Percentiles rank a stretch among this genome's conserved stretches.
These are phyloP conservation scores for Glareola pratincola DNA, from an alignment of 2,113 vertebrate genomes.

Conservation along the genomic window DNA sequence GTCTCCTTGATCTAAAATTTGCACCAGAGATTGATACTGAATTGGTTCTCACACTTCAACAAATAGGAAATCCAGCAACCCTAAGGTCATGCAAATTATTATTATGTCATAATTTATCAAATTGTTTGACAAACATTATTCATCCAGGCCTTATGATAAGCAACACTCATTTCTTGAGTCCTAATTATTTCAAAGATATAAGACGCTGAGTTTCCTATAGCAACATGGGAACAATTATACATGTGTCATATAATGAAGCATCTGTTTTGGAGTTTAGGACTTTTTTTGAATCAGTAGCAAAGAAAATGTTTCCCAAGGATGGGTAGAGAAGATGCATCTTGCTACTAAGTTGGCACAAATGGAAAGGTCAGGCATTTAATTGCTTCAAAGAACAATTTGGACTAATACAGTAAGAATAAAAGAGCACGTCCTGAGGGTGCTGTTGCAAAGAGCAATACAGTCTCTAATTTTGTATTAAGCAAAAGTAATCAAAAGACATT, in stretches of 20 bases:
- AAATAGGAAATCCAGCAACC: not conserved
- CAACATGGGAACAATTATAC: slow-evolving; percentile 27
- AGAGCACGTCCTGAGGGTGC: not conserved
- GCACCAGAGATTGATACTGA: not conserved
- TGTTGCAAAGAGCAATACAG: not conserved
- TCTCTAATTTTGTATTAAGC: not conserved
- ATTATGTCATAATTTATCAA: not conserved
- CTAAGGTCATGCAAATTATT: not conserved
- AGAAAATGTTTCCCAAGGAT: not conserved
- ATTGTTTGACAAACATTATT: not conserved
- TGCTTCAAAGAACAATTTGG: slow-evolving; percentile 14
- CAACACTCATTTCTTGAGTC: not conserved
- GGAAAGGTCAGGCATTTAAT: slow-evolving; percentile 22
- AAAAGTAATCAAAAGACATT: slow-evolving; percentile 37
- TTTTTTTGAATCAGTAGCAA: not conserved
- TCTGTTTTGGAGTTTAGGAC: not conserved
- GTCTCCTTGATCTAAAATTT: not conserved
- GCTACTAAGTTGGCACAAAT: slow-evolving; percentile 12
- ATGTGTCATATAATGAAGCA: slow-evolving; percentile 13
- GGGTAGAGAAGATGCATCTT: not conserved
- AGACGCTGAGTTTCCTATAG: not conserved
- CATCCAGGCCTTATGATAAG: not conserved
- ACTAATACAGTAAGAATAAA: slow-evolving; percentile 15
- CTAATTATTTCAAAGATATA: slow-evolving; percentile 15
- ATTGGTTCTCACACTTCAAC: not conserved